Conservation (phyloP, 2,888 invertebrate species). For the Hoplodrina blanda region DNA sequence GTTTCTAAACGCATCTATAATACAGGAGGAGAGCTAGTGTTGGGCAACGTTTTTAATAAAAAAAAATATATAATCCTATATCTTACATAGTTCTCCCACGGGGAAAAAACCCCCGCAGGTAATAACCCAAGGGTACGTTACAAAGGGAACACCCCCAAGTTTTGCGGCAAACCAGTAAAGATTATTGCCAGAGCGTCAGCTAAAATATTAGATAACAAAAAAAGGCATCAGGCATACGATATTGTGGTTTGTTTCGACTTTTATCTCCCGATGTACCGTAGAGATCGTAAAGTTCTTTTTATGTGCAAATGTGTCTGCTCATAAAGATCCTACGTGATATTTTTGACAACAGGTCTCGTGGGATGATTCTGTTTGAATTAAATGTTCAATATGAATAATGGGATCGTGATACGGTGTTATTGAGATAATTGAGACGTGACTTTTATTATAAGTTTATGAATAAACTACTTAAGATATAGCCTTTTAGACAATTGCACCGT, state of each 20-base stretch:
- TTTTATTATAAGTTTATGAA: background rate
- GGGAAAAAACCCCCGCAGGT: slow-evolving; percentile 24
- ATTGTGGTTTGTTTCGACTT: slow-evolving; percentile 77
- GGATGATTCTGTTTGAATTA: slow-evolving; percentile 71
- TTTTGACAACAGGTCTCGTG: slow-evolving; percentile 79
- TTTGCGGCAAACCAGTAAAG: slow-evolving; percentile 60
- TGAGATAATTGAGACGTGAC: slow-evolving; percentile 34
- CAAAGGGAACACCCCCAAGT: slow-evolving; percentile 42
- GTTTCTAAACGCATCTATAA: too few relatives aligned
- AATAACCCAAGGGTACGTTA: slow-evolving; percentile 31
- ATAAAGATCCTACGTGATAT: slow-evolving; percentile 87
- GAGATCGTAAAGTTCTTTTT: slow-evolving; percentile 84
- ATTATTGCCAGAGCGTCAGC: slow-evolving; percentile 65
- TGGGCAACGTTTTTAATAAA: too few relatives aligned
- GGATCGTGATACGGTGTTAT: slow-evolving; percentile 32
- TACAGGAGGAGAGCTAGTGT: too few relatives aligned
- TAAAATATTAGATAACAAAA: slow-evolving; percentile 77
- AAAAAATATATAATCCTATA: too few relatives aligned
- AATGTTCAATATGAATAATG: slow-evolving; percentile 67
- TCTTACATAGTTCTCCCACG: slow-evolving; percentile 1
- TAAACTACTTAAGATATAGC: too few relatives aligned
- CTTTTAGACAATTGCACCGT: too few relatives aligned
- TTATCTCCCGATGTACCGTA: slow-evolving; percentile 69
- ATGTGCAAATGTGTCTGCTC: slow-evolving; percentile 82
- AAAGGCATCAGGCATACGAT: slow-evolving; percentile 77